These are phyloP conservation scores for Blastomussa wellsi DNA, from an alignment of 92 coral and sea anemone genomes.

Conservation along the genomic window DNA sequence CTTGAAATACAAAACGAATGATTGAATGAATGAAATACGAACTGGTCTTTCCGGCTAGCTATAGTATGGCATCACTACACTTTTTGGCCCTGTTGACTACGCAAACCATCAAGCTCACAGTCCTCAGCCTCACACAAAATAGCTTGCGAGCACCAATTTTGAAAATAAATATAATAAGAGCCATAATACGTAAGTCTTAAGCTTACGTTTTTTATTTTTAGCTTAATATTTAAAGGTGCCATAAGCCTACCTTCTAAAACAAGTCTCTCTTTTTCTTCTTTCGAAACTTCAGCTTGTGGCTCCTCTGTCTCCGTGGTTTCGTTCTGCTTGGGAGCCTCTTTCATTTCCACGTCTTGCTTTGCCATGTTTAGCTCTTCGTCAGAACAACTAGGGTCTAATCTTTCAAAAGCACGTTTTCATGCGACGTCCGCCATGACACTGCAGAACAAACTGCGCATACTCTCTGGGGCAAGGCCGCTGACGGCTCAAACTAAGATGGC, in stretches of 20 bases:
- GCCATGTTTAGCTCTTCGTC: conserved; percentile 44
- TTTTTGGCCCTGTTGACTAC: too few species aligned
- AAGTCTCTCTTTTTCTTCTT: conserved; percentile 91
- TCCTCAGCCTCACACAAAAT: too few species aligned
- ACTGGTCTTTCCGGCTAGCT: too few species aligned
- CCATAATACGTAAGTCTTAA: neutral
- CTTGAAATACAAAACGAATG: too few species aligned
- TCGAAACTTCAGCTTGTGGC: conserved; percentile 82
- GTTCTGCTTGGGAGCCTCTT: conserved; percentile 58
- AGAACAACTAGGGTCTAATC: neutral
- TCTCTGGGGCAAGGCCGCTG: conserved; percentile 18
- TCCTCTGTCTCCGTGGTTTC: conserved; percentile 66
- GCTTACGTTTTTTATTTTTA: neutral
- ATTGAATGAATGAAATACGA: too few species aligned
- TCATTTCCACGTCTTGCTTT: conserved; percentile 94
- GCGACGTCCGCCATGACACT: conserved; percentile 65
- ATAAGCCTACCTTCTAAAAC: conserved; percentile 96
- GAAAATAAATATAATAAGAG: neutral
- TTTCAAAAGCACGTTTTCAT: conserved; percentile 10
- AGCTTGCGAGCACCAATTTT: neutral
- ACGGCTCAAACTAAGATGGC: conserved; percentile 20
- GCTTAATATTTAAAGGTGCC: too few species aligned
- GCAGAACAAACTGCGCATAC: conserved; percentile 40
- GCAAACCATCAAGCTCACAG: too few species aligned
- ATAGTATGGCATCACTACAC: too few species aligned